Base-by-base conservation (phyloP, 2,797 vertebrate species). In the Danio tinwini region DNA sequence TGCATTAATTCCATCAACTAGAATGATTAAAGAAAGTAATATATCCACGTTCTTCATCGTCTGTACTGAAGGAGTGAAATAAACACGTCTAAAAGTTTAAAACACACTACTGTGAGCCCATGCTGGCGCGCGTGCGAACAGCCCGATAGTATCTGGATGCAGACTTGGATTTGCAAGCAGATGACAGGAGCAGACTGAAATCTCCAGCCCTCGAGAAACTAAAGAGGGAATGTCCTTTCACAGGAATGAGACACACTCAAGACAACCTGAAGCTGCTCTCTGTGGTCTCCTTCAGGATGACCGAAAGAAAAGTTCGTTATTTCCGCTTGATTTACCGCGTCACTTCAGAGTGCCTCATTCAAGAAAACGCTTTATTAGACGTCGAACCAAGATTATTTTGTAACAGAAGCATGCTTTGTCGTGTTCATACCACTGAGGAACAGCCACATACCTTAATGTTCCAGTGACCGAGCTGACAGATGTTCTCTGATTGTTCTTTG, bases 1-100 rank as follows among this genome's bases (percentile, higher is more conserved):
- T 12, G 86, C 76, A 9, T 58, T 49, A 29, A 86, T 76, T 59
- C 85, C 88, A 79, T 88, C 83, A 44, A 94, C 85, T 81, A 92
- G 84, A 84, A 93, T 37, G 0, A 93, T 16, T 78, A 91, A 74
- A 49, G 42, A 62, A 47, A 90, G 5, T 45, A 88, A 39, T 11
- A 81, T 17, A 40, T 90, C 85, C 92, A 93, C 92, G 68, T 42
- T 92, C 71, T 42, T 87, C 86, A 53, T n/a, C 52, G 58, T 49
- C 85, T 74, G 82, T 85, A 64, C 82, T 21, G 14, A 69, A 44
- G 29, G n/a, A 50, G 61, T 50, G 12, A 10, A 61, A 29, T 39
- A 21, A 58, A 73, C 21, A 5, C 47, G 2, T 19, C 37, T 21
- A 45, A 17, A 29, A 16, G 10, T 21, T 71, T 5, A 29, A 37